Conservation (phyloP, 2,113 vertebrate genomes). For the Psilopsiagon aymara region DNA sequence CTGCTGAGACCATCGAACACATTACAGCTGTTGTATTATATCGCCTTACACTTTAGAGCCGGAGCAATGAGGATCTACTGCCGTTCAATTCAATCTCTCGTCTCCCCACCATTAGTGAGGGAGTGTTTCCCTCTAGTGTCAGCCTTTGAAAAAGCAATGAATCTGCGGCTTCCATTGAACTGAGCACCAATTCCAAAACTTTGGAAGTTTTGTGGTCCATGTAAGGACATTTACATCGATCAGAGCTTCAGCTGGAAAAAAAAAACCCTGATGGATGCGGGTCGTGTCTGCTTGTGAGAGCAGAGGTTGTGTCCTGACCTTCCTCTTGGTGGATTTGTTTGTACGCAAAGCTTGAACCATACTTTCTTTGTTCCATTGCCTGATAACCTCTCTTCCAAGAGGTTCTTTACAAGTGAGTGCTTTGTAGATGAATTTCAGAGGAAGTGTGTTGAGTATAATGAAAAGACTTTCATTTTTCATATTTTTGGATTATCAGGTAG, state of each 20-base stretch:
- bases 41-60: not conserved
- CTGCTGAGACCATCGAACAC: not conserved
- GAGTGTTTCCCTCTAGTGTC: not conserved
- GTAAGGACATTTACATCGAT: not conserved
- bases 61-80: not conserved
- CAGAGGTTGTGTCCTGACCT: accelerated
- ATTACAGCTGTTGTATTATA: not conserved
- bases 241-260: not conserved
- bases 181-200: accelerated
- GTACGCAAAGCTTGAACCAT: not conserved
- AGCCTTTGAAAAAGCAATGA: accelerated
- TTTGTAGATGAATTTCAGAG: not conserved
- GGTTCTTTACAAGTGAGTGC: not conserved
- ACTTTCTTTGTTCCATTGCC: not conserved
- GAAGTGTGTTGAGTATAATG: too few relatives aligned
- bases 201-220: accelerated
- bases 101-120: not conserved
- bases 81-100: not conserved
- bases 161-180: accelerated
- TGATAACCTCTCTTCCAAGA: not conserved
- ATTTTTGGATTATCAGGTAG: not conserved
- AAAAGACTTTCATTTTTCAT: not conserved
- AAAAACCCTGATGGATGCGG: not conserved
- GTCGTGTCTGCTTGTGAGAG: accelerated
- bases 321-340: not conserved